Evolutionary conservation across 1,140 invertebrate species (phyloP).

Genomic region (Danaus plexippus): DNA sequence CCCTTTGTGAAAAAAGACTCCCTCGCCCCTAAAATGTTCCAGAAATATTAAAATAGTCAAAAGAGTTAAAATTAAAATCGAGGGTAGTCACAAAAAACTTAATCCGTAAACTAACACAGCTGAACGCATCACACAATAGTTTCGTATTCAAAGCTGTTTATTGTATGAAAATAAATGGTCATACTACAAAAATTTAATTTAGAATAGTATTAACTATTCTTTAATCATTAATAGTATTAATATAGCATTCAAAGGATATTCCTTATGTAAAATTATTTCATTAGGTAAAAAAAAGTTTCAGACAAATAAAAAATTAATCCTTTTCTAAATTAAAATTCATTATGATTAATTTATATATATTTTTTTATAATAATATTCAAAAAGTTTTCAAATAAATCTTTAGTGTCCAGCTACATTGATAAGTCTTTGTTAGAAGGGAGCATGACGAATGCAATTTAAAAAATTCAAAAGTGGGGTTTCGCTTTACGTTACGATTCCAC

Average conservation of each 20-base stretch:
- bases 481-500: slow-evolving; percentile 61
- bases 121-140: slow-evolving; percentile 46
- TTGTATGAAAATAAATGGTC: neutral
- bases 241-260: no score
- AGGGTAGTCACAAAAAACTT: slow-evolving; percentile 49
- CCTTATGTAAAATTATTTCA: no score
- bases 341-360: no score
- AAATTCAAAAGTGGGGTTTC: slow-evolving; percentile 51
- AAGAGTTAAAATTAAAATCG: slow-evolving; percentile 69
- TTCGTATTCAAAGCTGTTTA: slow-evolving; percentile 9
- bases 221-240: neutral
- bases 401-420: slow-evolving; percentile 40
- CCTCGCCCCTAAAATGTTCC: slow-evolving; percentile 63
- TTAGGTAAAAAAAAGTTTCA: no score
- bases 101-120: slow-evolving; percentile 68
- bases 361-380: no score
- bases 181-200: neutral
- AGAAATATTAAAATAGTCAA: slow-evolving; percentile 71
- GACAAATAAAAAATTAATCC: no score
- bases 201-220: slow-evolving; percentile 7
- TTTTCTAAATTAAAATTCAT: slow-evolving; percentile 38
- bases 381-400: slow-evolving; percentile 23
- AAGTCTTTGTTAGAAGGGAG: slow-evolving; percentile 45
- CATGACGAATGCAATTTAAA: slow-evolving; percentile 68
- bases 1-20: slow-evolving; percentile 26